phyloP scores from a whole-genome alignment of 2,888 invertebrate genomes.

The Mesorhabditis spiculigera region DNA sequence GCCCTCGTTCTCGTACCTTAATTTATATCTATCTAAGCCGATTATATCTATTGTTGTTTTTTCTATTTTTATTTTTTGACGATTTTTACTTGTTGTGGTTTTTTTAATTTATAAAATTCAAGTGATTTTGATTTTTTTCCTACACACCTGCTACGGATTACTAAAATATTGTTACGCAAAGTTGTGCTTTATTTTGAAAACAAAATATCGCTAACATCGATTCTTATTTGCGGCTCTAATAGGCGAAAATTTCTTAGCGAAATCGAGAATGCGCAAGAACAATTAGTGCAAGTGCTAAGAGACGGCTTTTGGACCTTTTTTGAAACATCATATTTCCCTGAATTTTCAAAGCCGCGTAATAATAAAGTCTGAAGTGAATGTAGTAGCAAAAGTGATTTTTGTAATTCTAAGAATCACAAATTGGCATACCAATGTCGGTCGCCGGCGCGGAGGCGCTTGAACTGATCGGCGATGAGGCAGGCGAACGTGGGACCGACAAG shows the following conservation, averaged over 20 bases:
- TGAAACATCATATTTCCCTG: too few species aligned
- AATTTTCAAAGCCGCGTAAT: neutral
- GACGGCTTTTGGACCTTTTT: too few species aligned
- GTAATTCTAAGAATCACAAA: neutral
- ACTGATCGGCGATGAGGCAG: slow-evolving; percentile 90
- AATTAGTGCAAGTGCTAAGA: too few species aligned
- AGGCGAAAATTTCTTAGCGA: too few species aligned
- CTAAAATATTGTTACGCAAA: too few species aligned
- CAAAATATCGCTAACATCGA: too few species aligned
- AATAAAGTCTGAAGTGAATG: neutral
- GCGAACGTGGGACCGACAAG: slow-evolving; percentile 89
- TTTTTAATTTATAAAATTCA: neutral
- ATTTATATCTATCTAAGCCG: slow-evolving; percentile 55
- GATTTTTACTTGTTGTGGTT: neutral
- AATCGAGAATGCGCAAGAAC: too few species aligned
- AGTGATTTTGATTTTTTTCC: too few species aligned
- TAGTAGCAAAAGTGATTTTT: neutral
- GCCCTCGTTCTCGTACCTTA: slow-evolving; percentile 88
- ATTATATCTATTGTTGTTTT: neutral
- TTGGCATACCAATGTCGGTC: slow-evolving; percentile 78
- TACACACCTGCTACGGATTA: too few species aligned
- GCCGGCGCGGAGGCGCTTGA: slow-evolving; percentile 80
- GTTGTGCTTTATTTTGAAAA: too few species aligned
- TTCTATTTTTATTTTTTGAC: neutral
- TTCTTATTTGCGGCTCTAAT: too few species aligned